phyloP scores from a whole-genome alignment of 2,113 vertebrate species.

The Apeltes quadracus region DNA sequence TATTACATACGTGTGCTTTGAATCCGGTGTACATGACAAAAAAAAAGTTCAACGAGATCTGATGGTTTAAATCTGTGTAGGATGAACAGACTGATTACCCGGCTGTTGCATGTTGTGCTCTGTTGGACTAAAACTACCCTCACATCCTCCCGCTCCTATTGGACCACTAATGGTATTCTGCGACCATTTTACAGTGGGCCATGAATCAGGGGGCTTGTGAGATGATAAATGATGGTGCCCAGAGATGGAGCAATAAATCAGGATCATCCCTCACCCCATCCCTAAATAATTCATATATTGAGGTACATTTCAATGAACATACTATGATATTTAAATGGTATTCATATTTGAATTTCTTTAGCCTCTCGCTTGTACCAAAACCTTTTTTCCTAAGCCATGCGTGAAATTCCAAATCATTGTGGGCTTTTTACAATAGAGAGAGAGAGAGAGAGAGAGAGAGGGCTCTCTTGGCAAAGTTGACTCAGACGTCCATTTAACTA shows the following conservation, averaged over 20 bases:
- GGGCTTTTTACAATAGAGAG: neutral
- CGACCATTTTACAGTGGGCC: constrained; percentile 46
- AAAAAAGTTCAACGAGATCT: neutral
- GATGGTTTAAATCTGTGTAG: neutral
- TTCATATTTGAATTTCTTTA: too few species aligned
- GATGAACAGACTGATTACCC: neutral
- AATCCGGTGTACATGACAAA: neutral
- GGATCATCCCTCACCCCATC: constrained; percentile 29
- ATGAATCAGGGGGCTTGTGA: constrained; percentile 54
- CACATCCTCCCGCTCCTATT: constrained; percentile 11
- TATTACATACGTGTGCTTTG: neutral
- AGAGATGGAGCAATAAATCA: constrained; percentile 49
- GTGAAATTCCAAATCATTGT: neutral
- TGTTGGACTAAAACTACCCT: constrained; percentile 18
- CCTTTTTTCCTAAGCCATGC: neutral
- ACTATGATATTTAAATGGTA: constrained; percentile 28
- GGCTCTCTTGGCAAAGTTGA: too few species aligned
- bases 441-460: too few species aligned
- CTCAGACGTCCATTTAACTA: too few species aligned
- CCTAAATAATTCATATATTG: constrained; percentile 31
- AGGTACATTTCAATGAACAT: constrained; percentile 2
- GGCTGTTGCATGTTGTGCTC: constrained; percentile 3
- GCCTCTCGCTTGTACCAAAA: neutral
- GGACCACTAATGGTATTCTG: constrained; percentile 51
- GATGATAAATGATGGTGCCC: constrained; percentile 59